These are phyloP conservation scores for Rhea americana DNA, from an alignment of 2,113 vertebrate genomes.

Conservation along the genomic window DNA sequence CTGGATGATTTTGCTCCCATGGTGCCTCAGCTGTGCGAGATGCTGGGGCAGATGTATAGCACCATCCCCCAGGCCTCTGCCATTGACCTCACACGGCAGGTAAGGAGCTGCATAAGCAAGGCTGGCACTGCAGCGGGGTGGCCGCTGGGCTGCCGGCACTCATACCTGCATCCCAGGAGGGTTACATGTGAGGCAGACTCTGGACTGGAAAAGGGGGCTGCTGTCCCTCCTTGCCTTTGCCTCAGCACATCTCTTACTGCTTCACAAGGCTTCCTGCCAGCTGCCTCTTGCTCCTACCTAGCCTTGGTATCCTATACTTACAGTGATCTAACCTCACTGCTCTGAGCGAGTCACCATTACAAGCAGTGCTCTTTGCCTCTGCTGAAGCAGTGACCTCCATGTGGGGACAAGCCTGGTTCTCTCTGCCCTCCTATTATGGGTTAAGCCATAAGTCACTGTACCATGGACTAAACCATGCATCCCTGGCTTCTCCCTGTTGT, in stretches of 20 bases:
- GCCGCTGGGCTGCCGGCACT: not conserved
- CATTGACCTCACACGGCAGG: slow-evolving; percentile 97
- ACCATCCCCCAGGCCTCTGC: slow-evolving; percentile 98
- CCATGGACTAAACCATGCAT: not conserved
- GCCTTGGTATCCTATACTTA: not conserved
- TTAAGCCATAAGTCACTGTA: not conserved
- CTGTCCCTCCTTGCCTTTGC: not conserved
- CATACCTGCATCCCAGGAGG: not conserved
- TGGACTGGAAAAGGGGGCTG: not conserved
- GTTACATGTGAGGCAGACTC: not conserved
- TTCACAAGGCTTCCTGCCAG: not conserved
- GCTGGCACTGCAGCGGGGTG: not conserved
- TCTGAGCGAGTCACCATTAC: not conserved
- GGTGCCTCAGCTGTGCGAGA: slow-evolving; percentile 97
- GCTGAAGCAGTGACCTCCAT: not conserved
- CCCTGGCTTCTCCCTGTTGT: not conserved
- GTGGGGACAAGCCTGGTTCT: not conserved
- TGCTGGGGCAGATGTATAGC: slow-evolving; percentile 99
- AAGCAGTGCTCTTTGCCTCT: not conserved
- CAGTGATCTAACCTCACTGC: not conserved
- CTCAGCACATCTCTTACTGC: not conserved
- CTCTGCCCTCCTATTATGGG: not conserved
- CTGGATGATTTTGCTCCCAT: slow-evolving; percentile 97
- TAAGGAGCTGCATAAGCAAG: slow-evolving; percentile 38
- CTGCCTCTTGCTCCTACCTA: not conserved